Percentiles rank a stretch among this genome's conserved stretches.
These are phyloP conservation scores for Sinosuthora webbiana DNA, from an alignment of 2,113 vertebrate genomes.

Conservation along the genomic window DNA sequence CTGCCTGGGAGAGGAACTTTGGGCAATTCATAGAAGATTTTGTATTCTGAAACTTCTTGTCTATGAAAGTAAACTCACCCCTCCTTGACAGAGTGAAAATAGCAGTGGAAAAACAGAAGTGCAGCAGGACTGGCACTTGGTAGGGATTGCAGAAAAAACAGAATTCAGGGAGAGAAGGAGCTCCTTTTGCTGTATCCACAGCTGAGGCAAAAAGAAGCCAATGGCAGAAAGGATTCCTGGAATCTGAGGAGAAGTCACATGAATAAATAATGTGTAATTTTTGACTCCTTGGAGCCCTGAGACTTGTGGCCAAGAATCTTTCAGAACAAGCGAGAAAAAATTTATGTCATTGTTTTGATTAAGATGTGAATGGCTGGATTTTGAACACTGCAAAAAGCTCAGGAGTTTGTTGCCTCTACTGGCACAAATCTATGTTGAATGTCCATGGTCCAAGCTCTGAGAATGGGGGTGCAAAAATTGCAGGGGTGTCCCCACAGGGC, in stretches of 20 bases:
- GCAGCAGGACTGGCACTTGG: background rate
- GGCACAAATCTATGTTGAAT: background rate
- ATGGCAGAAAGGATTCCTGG: background rate
- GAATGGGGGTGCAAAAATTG: rapidly evolving
- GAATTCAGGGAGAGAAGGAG: background rate
- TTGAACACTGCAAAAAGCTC: background rate
- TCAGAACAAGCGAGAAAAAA: background rate
- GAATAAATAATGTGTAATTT: background rate
- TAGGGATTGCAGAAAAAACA: background rate
- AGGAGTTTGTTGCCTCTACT: background rate
- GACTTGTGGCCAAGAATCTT: background rate
- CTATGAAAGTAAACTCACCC: background rate
- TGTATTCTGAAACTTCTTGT: background rate
- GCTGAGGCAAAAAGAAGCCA: background rate
- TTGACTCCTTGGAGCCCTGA: background rate
- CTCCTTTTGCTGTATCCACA: background rate
- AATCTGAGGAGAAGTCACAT: background rate
- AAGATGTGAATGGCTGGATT: background rate
- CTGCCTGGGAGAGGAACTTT: background rate
- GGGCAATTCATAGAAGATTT: background rate
- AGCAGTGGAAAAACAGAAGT: background rate
- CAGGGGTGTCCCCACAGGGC: background rate
- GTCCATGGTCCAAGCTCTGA: background rate
- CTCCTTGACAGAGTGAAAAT: background rate
- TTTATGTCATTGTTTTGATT: background rate